phyloP scores from a whole-genome alignment of 2,113 vertebrate species.

The Corapipo altera region DNA sequence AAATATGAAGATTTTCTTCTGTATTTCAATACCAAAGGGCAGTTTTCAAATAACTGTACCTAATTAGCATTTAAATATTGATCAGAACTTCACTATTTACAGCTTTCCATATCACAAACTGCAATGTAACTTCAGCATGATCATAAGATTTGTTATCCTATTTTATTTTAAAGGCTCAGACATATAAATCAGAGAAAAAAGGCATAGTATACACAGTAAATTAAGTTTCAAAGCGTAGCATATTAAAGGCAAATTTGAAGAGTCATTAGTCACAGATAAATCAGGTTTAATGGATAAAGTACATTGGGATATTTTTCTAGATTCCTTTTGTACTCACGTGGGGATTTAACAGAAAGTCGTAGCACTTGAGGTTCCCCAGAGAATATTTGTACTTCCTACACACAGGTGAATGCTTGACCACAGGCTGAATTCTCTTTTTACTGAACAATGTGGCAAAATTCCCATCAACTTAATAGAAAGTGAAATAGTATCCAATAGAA shows the following conservation, averaged over 20 bases:
- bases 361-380: background rate
- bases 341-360: background rate
- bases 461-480: background rate
- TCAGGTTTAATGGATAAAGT: background rate
- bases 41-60: background rate
- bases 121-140: background rate
- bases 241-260: background rate
- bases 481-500: background rate
- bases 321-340: background rate
- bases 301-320: background rate
- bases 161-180: background rate
- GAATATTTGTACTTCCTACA: background rate
- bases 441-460: background rate
- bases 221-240: background rate
- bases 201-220: background rate
- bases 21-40: background rate
- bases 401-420: background rate
- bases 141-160: background rate
- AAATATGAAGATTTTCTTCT: background rate
- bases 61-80: background rate
- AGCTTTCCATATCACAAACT: background rate
- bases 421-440: background rate
- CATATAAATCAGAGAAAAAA: background rate
- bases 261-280: background rate
- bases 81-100: background rate